Evolutionary conservation across 35 echinoderm and acorn worm genomes (phyloP).

Genomic region (Holothuria glaberrima): DNA sequence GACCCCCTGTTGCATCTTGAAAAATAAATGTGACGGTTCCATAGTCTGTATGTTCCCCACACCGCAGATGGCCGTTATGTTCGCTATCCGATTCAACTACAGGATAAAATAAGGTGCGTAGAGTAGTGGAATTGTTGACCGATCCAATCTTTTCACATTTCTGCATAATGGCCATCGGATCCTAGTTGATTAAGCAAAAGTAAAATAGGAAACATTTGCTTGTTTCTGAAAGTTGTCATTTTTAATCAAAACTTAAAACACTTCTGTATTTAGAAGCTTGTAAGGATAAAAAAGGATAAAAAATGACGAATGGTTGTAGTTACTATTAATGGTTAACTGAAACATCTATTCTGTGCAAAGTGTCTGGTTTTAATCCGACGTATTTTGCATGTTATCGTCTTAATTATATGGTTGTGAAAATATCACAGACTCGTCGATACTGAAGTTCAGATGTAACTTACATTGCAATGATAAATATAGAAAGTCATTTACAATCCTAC

Average conservation of each 20-base stretch:
- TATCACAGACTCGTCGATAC: not conserved
- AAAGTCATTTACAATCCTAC: slow-evolving; percentile 39
- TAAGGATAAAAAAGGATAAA: no score
- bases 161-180: slow-evolving; percentile 67
- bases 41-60: slow-evolving; percentile 94
- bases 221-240: not conserved
- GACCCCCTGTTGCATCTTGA: slow-evolving; percentile 79
- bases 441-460: not conserved
- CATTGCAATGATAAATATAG: not conserved
- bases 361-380: not conserved
- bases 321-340: no score
- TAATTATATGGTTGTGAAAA: not conserved
- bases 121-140: slow-evolving; percentile 45
- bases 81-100: slow-evolving; percentile 17
- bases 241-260: not conserved
- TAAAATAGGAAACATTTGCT: not conserved
- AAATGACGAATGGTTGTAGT: no score
- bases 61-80: slow-evolving; percentile 60
- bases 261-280: no score
- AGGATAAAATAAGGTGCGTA: slow-evolving; percentile 82
- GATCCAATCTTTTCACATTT: slow-evolving; percentile 58
- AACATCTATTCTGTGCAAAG: not conserved
- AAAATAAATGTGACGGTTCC: slow-evolving; percentile 90
- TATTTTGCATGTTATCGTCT: not conserved
- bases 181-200: slow-evolving; percentile 29